Conservation (phyloP, 2,113 vertebrate genomes). For the Xerus inauris region DNA sequence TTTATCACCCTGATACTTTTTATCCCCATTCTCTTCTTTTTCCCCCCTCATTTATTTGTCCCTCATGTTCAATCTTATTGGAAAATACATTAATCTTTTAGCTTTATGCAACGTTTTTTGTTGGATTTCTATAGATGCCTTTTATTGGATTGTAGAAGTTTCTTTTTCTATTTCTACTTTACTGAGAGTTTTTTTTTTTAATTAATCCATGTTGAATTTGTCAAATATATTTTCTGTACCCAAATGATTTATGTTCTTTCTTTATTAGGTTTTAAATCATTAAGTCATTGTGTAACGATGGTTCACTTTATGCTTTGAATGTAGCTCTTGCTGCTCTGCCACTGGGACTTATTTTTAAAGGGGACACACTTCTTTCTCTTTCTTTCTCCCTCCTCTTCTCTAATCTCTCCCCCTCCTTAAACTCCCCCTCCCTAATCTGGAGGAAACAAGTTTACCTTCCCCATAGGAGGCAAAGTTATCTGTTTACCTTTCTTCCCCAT, state of each 20-base stretch:
- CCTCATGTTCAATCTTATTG: neutral
- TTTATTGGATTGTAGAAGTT: neutral
- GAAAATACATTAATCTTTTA: neutral
- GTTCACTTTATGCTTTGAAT: no score
- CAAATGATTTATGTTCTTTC: neutral
- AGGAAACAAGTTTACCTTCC: no score
- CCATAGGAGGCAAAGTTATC: no score
- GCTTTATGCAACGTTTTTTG: no score
- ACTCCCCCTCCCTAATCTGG: no score
- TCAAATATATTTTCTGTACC: neutral
- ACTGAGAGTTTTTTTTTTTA: neutral
- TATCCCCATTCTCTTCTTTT: neutral
- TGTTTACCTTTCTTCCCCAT: no score
- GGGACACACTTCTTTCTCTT: no score
- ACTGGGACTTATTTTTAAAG: no score
- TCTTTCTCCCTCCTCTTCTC: no score
- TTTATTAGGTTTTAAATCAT: neutral
- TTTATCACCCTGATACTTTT: neutral
- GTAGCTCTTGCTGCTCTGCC: no score
- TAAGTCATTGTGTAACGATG: neutral
- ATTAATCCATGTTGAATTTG: neutral
- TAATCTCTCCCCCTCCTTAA: no score
- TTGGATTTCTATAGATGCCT: neutral
- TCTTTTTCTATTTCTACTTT: neutral
- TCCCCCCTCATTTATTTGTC: no score